These are phyloP conservation scores for Struthidea cinerea DNA, from an alignment of 2,113 vertebrate species.

Conservation along the genomic window DNA sequence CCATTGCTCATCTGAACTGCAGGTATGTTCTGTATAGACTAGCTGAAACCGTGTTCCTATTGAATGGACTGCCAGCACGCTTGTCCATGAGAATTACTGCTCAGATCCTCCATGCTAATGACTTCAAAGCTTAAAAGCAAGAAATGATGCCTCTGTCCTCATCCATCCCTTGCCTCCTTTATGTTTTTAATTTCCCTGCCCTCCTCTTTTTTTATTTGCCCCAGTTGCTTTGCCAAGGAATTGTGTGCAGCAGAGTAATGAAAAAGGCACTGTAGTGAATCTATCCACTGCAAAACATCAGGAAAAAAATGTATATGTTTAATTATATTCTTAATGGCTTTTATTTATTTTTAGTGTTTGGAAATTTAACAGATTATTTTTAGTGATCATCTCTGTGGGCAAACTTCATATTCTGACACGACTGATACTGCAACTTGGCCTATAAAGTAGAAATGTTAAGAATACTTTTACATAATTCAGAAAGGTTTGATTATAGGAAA, in stretches of 20 bases:
- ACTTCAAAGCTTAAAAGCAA: constrained; percentile 37
- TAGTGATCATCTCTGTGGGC: background rate
- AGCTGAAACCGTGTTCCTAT: constrained; percentile 44
- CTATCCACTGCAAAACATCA: background rate
- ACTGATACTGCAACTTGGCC: background rate
- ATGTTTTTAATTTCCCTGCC: constrained; percentile 33
- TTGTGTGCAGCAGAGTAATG: constrained; percentile 13
- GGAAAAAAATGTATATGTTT: background rate
- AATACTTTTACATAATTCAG: background rate
- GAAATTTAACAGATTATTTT: background rate
- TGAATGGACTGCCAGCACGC: constrained; percentile 78
- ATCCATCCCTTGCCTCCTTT: constrained; percentile 50
- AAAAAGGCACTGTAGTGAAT: background rate
- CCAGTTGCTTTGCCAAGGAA: constrained; percentile 26
- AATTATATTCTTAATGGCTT: background rate
- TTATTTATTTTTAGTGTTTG: background rate
- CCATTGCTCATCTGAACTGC: constrained; percentile 69
- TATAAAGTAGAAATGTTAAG: background rate
- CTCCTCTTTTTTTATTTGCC: constrained; percentile 29
- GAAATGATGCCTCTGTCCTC: constrained; percentile 12
- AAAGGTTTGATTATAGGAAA: background rate
- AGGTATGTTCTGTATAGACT: constrained; percentile 57
- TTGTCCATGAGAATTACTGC: constrained; percentile 74
- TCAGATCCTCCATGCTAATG: constrained; percentile 36
- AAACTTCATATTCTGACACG: background rate